A percentile compares a stretch with the other conserved stretches of the same genome.
phyloP scores from a whole-genome alignment of 2,113 vertebrate species.

The Euleptes europaea region DNA sequence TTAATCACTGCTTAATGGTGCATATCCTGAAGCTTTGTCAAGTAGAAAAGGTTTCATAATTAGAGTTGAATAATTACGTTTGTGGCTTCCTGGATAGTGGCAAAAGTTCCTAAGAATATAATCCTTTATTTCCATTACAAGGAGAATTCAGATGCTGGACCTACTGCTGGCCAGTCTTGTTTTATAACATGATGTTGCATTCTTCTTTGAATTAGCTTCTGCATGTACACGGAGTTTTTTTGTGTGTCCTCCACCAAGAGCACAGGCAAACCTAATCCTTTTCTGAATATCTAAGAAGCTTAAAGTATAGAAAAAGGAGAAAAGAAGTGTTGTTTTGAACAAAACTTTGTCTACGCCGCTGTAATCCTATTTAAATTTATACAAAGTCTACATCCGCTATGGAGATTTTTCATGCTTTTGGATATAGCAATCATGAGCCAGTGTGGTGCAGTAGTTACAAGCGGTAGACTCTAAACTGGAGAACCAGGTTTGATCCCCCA shows the following conservation, averaged over 20 bases:
- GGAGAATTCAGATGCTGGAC: neutral
- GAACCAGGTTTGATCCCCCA: no score
- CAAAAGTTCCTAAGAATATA: neutral
- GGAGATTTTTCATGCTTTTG: neutral
- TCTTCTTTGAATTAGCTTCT: neutral
- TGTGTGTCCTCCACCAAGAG: neutral
- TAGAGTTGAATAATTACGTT: neutral
- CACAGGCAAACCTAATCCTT: neutral
- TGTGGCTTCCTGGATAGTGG: neutral
- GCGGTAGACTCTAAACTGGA: no score
- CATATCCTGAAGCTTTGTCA: neutral
- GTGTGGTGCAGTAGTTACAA: no score
- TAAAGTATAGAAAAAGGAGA: neutral
- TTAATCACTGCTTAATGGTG: neutral
- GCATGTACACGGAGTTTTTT: neutral
- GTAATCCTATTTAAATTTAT: neutral
- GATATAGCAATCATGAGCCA: neutral
- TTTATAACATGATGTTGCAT: neutral
- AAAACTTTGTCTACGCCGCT: neutral
- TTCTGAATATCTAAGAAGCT: constrained; percentile 8
- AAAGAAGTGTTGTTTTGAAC: neutral
- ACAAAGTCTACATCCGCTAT: neutral
- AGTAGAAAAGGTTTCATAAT: neutral
- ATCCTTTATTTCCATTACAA: neutral
- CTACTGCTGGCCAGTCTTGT: no score